A percentile compares a stretch with the other conserved stretches of the same genome.
phyloP scores from a whole-genome alignment of 2,888 invertebrate genomes.

The Thysanoteuthis rhombus region DNA sequence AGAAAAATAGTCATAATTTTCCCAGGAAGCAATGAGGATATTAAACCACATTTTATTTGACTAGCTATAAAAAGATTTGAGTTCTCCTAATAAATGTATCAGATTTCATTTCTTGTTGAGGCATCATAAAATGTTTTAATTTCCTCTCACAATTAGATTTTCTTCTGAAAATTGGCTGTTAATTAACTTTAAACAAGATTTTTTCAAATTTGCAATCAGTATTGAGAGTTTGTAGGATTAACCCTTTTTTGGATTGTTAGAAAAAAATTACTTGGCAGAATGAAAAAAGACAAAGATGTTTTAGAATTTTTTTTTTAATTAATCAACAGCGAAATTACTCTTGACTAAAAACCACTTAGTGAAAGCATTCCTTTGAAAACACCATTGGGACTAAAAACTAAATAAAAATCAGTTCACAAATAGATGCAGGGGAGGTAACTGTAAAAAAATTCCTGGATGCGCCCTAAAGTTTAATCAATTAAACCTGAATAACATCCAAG shows the following conservation, averaged over 20 bases:
- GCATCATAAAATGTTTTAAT: background rate
- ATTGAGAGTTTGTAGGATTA: background rate
- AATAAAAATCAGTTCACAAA: no score
- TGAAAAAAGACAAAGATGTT: background rate
- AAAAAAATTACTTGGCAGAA: no score
- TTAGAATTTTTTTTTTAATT: background rate
- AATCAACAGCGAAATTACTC: background rate
- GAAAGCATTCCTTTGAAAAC: no score
- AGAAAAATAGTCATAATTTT: background rate
- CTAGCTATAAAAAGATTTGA: background rate
- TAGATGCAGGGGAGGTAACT: no score
- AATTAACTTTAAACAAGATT: background rate
- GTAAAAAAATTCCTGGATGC: no score
- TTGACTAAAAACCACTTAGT: background rate
- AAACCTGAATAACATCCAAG: no score
- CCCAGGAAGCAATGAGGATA: background rate
- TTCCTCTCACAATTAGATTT: background rate
- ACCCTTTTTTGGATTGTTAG: no score
- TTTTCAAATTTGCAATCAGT: background rate
- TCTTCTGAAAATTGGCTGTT: background rate
- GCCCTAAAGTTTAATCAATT: no score
- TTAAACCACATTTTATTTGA: background rate
- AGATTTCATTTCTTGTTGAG: background rate
- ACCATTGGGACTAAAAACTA: no score
- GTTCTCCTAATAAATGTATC: background rate